A percentile compares a stretch with the other conserved stretches of the same genome.
phyloP scores from a whole-genome alignment of 2,797 vertebrate genomes.

The Artibeus lituratus region DNA sequence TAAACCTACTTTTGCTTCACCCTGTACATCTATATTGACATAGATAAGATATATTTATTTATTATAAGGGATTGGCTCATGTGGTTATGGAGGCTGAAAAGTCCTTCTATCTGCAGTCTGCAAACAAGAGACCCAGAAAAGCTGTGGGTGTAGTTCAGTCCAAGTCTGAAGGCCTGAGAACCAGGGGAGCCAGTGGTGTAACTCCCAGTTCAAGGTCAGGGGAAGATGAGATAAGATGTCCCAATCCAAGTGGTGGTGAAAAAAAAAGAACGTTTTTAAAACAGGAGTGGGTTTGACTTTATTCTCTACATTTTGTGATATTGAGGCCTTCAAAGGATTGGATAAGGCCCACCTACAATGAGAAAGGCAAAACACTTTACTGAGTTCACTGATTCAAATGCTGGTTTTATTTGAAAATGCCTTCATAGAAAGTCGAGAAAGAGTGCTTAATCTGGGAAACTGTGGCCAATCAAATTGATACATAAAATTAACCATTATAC shows the following conservation, averaged over 20 bases:
- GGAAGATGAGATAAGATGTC: background rate
- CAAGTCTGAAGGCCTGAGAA: background rate
- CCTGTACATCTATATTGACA: background rate
- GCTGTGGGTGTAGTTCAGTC: background rate
- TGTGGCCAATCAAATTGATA: background rate
- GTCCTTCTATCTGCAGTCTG: background rate
- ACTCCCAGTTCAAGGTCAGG: background rate
- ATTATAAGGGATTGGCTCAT: background rate
- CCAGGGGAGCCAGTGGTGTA: background rate
- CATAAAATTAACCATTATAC: background rate
- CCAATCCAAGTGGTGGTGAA: background rate
- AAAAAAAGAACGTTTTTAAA: background rate
- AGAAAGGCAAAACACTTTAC: background rate
- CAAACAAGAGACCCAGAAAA: background rate
- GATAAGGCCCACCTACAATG: background rate
- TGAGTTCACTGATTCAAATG: background rate
- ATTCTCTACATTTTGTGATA: background rate
- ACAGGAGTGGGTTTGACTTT: background rate
- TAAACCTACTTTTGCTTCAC: background rate
- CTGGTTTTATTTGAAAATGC: background rate
- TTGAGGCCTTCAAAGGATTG: background rate
- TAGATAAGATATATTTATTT: background rate
- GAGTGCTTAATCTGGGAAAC: background rate
- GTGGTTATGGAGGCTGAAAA: background rate
- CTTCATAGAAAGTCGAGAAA: background rate